Percentiles rank a stretch among this genome's conserved stretches.
Conservation (phyloP, 2,888 invertebrate species). For the Agrilus mali region DNA sequence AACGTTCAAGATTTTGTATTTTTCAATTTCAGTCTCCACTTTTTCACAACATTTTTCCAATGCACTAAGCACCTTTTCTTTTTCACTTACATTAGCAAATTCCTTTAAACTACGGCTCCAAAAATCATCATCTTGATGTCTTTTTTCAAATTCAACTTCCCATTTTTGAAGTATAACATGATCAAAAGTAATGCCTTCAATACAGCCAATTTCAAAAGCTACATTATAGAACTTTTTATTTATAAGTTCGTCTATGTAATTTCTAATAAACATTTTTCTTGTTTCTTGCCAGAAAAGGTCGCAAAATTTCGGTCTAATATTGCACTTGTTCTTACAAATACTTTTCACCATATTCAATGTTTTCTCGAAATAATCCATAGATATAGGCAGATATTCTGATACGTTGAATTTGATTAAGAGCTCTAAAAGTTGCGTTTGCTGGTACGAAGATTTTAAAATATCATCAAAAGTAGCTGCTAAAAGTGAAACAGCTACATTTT, state of each 20-base stretch:
- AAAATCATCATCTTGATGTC: conserved; percentile 36
- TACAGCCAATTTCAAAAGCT: conserved; percentile 45
- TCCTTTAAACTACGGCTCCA: conserved; percentile 26
- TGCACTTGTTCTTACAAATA: conserved; percentile 29
- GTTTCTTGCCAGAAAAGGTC: conserved; percentile 21
- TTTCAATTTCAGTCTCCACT: conserved; percentile 32
- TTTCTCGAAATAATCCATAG: conserved; percentile 11
- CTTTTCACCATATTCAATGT: conserved; percentile 8
- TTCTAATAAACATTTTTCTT: conserved; percentile 36
- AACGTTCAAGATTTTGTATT: conserved; percentile 36
- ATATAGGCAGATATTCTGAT: conserved; percentile 38
- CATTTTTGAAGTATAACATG: conserved; percentile 43
- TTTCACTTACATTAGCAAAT: too few species aligned
- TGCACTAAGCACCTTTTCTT: conserved; percentile 36
- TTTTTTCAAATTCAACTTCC: conserved; percentile 37
- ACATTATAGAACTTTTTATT: conserved; percentile 39
- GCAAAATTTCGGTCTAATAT: conserved; percentile 40
- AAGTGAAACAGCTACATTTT: conserved; percentile 43
- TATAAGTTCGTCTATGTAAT: conserved; percentile 42
- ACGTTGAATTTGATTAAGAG: conserved; percentile 45
- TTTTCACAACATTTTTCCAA: conserved; percentile 43
- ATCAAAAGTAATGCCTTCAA: conserved; percentile 37
- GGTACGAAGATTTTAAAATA: conserved; percentile 48
- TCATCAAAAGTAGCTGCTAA: conserved; percentile 47
- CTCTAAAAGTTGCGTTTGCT: conserved; percentile 50